Conservation (phyloP, 2,797 vertebrate species). For the Enteromius mattozi region DNA sequence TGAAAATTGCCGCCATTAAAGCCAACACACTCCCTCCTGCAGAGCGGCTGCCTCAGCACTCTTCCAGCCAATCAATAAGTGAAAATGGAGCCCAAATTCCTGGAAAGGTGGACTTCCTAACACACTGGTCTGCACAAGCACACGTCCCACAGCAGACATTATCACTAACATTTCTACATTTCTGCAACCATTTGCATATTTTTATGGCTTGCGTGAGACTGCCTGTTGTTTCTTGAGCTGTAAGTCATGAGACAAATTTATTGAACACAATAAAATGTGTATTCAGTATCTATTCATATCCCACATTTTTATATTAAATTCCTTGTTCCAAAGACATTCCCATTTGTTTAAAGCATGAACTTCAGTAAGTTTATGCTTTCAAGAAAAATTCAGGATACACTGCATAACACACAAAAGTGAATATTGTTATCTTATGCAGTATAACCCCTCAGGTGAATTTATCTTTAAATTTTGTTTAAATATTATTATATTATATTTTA, state of each 20-base stretch:
- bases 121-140: neutral
- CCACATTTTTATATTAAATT: too few relatives aligned
- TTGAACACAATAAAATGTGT: neutral
- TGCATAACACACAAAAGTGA: neutral
- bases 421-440: neutral
- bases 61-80: constrained; percentile 71
- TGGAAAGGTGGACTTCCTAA: constrained; percentile 25
- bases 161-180: constrained; percentile 2
- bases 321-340: neutral
- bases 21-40: constrained; percentile 64
- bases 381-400: neutral
- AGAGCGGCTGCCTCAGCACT: constrained; percentile 71
- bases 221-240: neutral
- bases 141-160: neutral
- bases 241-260: neutral
- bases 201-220: constrained; percentile 2
- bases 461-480: neutral
- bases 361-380: neutral
- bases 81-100: constrained; percentile 67
- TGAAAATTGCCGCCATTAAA: constrained; percentile 75
- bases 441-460: neutral
- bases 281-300: neutral
- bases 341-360: neutral
- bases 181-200: neutral
- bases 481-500: neutral